Percentiles rank a stretch among this genome's conserved stretches.
These are phyloP conservation scores for Argopecten irradians DNA, from an alignment of 1,140 invertebrate genomes.

Conservation along the genomic window DNA sequence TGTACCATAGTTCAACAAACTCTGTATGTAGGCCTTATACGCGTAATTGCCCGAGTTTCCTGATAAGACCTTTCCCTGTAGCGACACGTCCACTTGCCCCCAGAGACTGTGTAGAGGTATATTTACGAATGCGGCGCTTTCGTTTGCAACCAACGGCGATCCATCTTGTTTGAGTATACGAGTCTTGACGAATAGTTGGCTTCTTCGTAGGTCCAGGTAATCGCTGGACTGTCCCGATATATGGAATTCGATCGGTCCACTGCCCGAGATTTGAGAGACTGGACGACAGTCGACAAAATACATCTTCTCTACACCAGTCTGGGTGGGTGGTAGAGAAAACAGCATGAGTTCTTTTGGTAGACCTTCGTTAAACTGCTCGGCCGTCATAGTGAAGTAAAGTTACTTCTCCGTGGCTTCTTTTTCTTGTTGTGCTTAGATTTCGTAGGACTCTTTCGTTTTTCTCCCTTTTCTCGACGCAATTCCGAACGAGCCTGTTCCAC, in stretches of 20 bases:
- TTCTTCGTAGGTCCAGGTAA: constrained; percentile 43
- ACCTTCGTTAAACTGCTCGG: constrained; percentile 43
- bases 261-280: constrained; percentile 37
- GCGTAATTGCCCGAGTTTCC: constrained; percentile 38
- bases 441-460: no score
- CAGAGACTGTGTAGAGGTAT: constrained; percentile 43
- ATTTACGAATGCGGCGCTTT: constrained; percentile 44
- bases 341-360: constrained; percentile 34
- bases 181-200: constrained; percentile 33
- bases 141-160: not conserved
- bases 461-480: no score
- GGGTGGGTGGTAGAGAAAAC: constrained; percentile 45
- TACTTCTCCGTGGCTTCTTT: not conserved
- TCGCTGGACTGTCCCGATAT: constrained; percentile 42
- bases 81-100: constrained; percentile 37
- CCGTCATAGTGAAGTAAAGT: constrained; percentile 28
- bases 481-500: no score
- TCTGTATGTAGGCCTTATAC: constrained; percentile 40
- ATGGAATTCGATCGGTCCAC: constrained; percentile 46
- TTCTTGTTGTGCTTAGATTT: no score
- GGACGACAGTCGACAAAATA: constrained; percentile 47
- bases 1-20: constrained; percentile 40
- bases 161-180: constrained; percentile 40
- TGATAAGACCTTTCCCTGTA: constrained; percentile 31
- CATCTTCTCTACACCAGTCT: constrained; percentile 36